These are phyloP conservation scores for Vanessa cardui DNA, from an alignment of 2,888 invertebrate species.

Conservation along the genomic window DNA sequence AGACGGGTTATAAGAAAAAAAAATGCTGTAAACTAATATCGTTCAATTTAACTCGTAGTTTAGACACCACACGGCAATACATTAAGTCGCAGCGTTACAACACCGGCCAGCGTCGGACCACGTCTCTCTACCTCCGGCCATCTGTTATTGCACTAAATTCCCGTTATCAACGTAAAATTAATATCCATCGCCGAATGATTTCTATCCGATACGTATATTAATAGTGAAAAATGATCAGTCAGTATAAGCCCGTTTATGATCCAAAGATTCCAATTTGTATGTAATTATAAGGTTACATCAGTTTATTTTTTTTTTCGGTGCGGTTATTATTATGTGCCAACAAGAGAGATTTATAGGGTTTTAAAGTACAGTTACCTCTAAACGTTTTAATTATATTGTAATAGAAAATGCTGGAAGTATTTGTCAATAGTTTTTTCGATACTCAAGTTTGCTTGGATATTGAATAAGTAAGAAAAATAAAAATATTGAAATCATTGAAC, in stretches of 20 bases:
- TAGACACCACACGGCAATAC: conserved; percentile 10
- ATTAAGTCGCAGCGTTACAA: conserved; percentile 37
- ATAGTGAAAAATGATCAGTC: conserved; percentile 66
- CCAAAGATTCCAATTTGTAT: conserved; percentile 58
- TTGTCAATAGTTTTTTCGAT: conserved; percentile 10
- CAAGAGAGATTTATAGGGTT: conserved; percentile 57
- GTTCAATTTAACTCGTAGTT: conserved; percentile 1
- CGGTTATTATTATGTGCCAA: conserved; percentile 49
- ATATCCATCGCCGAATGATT: conserved; percentile 54
- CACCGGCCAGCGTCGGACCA: conserved; percentile 39
- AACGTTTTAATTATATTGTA: conserved; percentile 45
- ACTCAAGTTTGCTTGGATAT: background rate
- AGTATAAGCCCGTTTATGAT: conserved; percentile 58
- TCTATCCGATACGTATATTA: conserved; percentile 60
- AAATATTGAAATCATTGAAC: background rate
- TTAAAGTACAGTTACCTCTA: conserved; percentile 55
- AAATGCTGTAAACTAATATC: too few species aligned
- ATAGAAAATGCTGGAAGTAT: conserved; percentile 12
- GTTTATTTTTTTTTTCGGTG: conserved; percentile 62
- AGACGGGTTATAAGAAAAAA: too few species aligned
- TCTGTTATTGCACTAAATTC: conserved; percentile 55
- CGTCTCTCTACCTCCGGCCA: conserved; percentile 41
- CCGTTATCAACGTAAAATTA: conserved; percentile 68
- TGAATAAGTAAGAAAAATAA: background rate
- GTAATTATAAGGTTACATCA: conserved; percentile 64